A percentile compares a stretch with the other conserved stretches of the same genome.
Conservation (phyloP, 2,797 vertebrate genomes). For the Spea hammondii region DNA sequence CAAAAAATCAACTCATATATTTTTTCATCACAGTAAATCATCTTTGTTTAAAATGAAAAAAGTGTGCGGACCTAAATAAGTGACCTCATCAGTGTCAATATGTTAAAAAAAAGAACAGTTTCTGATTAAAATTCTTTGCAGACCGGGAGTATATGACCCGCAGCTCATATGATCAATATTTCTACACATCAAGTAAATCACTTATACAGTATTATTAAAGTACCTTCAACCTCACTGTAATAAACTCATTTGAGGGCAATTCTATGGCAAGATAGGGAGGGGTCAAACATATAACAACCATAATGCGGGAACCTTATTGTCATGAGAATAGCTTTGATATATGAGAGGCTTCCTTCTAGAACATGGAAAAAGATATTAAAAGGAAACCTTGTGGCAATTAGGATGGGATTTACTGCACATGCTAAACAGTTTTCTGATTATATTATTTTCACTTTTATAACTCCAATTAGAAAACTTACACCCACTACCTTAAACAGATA, state of each 20-base stretch:
- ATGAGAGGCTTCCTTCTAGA: constrained; percentile 26
- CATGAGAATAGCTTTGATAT: constrained; percentile 40
- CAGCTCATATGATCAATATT: constrained; percentile 49
- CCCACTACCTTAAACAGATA: constrained; percentile 13
- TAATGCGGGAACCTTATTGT: constrained; percentile 36
- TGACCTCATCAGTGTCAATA: constrained; percentile 32
- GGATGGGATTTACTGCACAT: constrained; percentile 35
- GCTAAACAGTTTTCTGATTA: constrained; percentile 37
- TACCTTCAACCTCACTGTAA: constrained; percentile 46
- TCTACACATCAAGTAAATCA: constrained; percentile 52
- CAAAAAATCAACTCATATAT: neutral
- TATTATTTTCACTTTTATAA: constrained; percentile 34
- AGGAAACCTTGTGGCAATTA: constrained; percentile 39
- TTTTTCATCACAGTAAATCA: neutral
- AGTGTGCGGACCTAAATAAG: neutral
- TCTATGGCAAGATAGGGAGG: constrained; percentile 32
- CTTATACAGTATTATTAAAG: constrained; percentile 54
- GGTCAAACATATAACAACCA: constrained; percentile 33
- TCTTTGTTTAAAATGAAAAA: constrained; percentile 13
- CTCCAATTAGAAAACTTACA: constrained; percentile 27
- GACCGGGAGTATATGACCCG: constrained; percentile 36
- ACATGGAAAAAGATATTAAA: constrained; percentile 34
- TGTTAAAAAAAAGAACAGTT: constrained; percentile 34
- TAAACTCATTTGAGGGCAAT: constrained; percentile 46
- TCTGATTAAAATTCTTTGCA: constrained; percentile 51